phyloP scores from a whole-genome alignment of 2,888 invertebrate species.

The Sphinx pinastri region DNA sequence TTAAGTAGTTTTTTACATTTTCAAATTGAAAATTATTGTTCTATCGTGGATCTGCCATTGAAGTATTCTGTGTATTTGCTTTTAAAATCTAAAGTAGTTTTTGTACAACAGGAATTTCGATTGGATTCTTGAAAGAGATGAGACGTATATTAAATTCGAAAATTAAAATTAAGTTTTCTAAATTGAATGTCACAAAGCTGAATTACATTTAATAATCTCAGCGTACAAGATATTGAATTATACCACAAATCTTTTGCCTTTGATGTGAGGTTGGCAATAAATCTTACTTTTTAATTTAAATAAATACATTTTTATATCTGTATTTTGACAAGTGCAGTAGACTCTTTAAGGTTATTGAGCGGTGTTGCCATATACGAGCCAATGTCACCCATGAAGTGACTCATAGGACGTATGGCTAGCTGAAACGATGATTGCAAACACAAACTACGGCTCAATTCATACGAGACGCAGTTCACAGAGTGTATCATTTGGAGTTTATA shows the following conservation, averaged over 20 bases:
- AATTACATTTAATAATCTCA: neutral
- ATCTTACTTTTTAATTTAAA: slow-evolving; percentile 9
- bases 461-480: neutral
- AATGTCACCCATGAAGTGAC: slow-evolving; percentile 32
- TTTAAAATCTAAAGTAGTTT: slow-evolving; percentile 1
- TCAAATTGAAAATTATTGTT: slow-evolving; percentile 6
- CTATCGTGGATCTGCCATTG: neutral
- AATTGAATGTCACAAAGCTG: neutral
- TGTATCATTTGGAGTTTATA: neutral
- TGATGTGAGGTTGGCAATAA: neutral
- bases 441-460: neutral
- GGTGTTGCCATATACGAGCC: slow-evolving; percentile 27
- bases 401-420: slow-evolving; percentile 19
- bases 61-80: neutral
- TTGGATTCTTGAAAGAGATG: neutral
- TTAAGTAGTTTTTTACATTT: slow-evolving; percentile 21
- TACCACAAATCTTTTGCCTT: neutral
- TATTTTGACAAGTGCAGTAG: neutral
- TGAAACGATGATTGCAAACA: slow-evolving; percentile 18
- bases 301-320: neutral
- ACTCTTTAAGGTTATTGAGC: slow-evolving; percentile 15
- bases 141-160: neutral
- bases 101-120: neutral
- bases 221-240: neutral
- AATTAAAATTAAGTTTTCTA: neutral